Conservation (phyloP, 2,797 vertebrate genomes). For the Synanceia verrucosa region DNA sequence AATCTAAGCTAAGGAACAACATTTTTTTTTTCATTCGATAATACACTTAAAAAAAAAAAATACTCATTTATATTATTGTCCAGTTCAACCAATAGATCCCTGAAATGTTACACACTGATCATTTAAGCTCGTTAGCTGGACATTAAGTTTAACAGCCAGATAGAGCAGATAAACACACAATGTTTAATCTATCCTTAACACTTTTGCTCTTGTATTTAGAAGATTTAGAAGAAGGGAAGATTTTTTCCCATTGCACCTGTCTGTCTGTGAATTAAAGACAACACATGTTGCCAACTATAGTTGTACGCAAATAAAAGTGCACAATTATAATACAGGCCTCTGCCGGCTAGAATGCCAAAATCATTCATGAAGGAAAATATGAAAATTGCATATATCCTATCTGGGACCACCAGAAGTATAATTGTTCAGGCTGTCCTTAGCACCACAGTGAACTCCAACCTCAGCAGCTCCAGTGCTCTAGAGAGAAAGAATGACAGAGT, state of each 20-base stretch:
- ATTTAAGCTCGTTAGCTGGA: not conserved
- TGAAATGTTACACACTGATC: not conserved
- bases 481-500: constrained; percentile 20
- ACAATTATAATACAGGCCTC: not conserved
- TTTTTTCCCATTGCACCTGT: not conserved
- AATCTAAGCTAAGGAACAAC: not conserved
- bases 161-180: not conserved
- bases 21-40: not conserved
- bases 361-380: not conserved
- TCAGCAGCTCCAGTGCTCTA: constrained; percentile 14
- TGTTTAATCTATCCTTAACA: not conserved
- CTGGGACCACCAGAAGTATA: constrained; percentile 13
- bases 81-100: not conserved
- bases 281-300: not conserved
- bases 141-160: not conserved
- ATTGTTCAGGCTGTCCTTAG: constrained; percentile 30
- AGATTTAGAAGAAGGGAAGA: not conserved
- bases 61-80: not conserved
- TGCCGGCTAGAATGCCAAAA: not conserved
- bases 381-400: not conserved
- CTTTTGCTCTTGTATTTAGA: not conserved
- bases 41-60: not conserved
- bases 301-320: not conserved
- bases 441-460: constrained; percentile 44
- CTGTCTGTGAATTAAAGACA: not conserved